Conservation (phyloP, 2,797 vertebrate species). For the Amblyopsis hoosieri region DNA sequence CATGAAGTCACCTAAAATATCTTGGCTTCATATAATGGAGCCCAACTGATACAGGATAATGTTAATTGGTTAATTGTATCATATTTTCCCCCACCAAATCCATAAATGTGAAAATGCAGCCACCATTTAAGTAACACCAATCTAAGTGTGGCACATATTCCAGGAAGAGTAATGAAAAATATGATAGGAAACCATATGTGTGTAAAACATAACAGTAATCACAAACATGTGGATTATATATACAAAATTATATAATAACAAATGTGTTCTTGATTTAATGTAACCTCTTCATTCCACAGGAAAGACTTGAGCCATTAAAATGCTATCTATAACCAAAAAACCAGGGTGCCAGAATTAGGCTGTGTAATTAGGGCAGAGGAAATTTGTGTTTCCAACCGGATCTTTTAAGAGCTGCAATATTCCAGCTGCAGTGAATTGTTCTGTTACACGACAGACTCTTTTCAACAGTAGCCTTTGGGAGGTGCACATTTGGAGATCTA, state of each 20-base stretch:
- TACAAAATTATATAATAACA: conserved; percentile 17
- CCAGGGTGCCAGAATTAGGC: conserved; percentile 41
- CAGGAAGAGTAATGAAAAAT: conserved; percentile 31
- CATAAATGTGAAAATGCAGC: background rate
- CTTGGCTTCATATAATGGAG: conserved; percentile 1
- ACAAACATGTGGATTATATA: conserved; percentile 25
- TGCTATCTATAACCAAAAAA: conserved; percentile 42
- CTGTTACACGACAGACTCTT: conserved; percentile 35
- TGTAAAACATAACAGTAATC: conserved; percentile 28
- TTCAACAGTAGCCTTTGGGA: conserved; percentile 40
- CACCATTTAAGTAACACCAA: conserved; percentile 7
- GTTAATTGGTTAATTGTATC: too few relatives aligned
- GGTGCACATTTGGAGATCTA: conserved; percentile 30
- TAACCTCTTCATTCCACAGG: conserved; percentile 48
- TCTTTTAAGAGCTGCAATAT: conserved; percentile 45
- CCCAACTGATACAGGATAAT: too few relatives aligned
- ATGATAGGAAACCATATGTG: conserved; percentile 22
- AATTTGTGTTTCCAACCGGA: conserved; percentile 47
- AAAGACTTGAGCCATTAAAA: conserved; percentile 39
- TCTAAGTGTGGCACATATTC: conserved; percentile 22
- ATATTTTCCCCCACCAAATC: conserved; percentile 11
- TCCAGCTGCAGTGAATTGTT: conserved; percentile 53
- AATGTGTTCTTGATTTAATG: conserved; percentile 50
- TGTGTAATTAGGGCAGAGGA: conserved; percentile 47
- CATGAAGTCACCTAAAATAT: background rate